Conservation (phyloP, 2,888 invertebrate genomes). For the Microctonus hyperodae region DNA sequence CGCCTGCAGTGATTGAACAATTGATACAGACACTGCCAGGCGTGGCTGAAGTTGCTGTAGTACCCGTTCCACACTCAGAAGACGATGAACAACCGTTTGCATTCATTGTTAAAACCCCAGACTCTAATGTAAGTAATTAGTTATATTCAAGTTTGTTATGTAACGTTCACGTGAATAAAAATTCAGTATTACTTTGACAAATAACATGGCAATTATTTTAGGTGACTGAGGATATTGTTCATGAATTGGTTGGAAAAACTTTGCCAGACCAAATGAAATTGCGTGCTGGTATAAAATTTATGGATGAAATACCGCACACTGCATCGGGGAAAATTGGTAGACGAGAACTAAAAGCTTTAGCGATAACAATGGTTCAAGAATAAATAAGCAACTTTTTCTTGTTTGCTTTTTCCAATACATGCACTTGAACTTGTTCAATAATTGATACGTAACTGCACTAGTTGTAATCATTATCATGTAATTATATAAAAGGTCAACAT, state of each 20-base stretch:
- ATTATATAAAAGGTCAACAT: no score
- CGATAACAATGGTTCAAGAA: not conserved
- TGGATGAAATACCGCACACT: not conserved
- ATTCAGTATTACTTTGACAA: constrained; percentile 13
- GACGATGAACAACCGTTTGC: constrained; percentile 48
- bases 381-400: not conserved
- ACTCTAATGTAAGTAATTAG: constrained; percentile 33
- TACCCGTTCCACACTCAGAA: constrained; percentile 41
- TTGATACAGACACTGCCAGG: constrained; percentile 43
- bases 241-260: constrained; percentile 41
- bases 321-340: not conserved
- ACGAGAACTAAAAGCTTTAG: not conserved
- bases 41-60: constrained; percentile 46
- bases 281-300: constrained; percentile 43
- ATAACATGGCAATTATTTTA: constrained; percentile 29
- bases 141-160: not conserved
- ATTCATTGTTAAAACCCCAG: constrained; percentile 41
- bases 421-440: no score
- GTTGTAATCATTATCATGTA: no score
- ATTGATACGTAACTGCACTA: no score
- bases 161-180: constrained; percentile 22
- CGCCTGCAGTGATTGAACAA: constrained; percentile 49
- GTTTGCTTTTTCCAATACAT: not conserved
- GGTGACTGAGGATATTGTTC: constrained; percentile 51
- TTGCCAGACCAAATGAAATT: constrained; percentile 47